Conservation (phyloP, 1,140 invertebrate species). For the Nixonia krombeini region DNA sequence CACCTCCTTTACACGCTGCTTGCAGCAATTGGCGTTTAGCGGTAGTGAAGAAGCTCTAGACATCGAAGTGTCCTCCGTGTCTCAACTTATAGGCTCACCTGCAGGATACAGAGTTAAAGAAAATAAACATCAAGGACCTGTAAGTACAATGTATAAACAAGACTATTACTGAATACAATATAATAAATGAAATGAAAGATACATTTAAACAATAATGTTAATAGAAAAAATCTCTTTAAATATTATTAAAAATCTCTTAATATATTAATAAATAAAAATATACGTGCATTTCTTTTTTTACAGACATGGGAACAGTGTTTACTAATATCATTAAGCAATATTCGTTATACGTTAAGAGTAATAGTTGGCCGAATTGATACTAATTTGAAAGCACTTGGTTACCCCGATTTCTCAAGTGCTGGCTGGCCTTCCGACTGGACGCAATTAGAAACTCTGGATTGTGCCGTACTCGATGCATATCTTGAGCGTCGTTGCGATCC, state of each 20-base stretch:
- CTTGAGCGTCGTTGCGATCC: slow-evolving; percentile 94
- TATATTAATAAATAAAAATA: too few species aligned
- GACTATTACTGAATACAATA: too few species aligned
- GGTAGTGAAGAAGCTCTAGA: slow-evolving; percentile 74
- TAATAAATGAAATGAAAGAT: too few species aligned
- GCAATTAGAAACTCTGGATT: slow-evolving; percentile 77
- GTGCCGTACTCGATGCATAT: slow-evolving; percentile 84
- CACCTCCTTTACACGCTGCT: slow-evolving; percentile 76
- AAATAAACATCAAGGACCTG: slow-evolving; percentile 60
- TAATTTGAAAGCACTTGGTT: slow-evolving; percentile 58
- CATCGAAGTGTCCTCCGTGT: slow-evolving; percentile 74
- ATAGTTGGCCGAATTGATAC: slow-evolving; percentile 81
- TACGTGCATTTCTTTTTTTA: too few species aligned
- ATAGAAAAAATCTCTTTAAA: too few species aligned
- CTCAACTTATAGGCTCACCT: slow-evolving; percentile 77
- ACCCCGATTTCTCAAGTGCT: slow-evolving; percentile 62
- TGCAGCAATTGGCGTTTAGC: slow-evolving; percentile 78
- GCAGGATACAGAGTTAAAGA: slow-evolving; percentile 68
- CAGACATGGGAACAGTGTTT: slow-evolving; percentile 84
- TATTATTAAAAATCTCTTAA: too few species aligned
- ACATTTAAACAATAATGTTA: too few species aligned
- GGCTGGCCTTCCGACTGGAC: slow-evolving; percentile 68
- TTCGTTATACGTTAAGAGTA: slow-evolving; percentile 83
- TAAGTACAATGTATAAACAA: too few species aligned
- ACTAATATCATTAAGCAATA: slow-evolving; percentile 91